Base-by-base conservation (phyloP, 2,888 invertebrate species). In the Philopedon plagiatum region DNA sequence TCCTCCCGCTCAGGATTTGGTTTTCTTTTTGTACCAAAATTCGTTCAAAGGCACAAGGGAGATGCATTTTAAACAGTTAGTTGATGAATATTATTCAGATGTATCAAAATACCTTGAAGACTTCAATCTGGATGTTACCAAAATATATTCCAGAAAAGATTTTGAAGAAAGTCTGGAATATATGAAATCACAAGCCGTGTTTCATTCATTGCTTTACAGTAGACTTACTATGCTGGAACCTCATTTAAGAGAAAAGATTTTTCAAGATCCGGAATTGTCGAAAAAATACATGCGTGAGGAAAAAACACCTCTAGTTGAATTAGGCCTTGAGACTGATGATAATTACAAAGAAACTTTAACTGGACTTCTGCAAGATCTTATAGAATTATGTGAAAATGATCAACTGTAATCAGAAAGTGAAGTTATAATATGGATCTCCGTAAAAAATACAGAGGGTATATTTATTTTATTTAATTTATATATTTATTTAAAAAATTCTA, bases 1-100 rank as follows among this genome's bases (percentile, higher is more conserved):
- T 18, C 91, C 92, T 0, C 90, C 91, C 0, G 88, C 90, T 18
- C 86, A 90, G 21, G 93, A 93, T 78, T 84, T 91, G 1, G 86
- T 89, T 81, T 75, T 74, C 41, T 75, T 81, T 19, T 46, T 82
- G 19, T 79, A 79, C 57, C 65, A 77, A 21, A 76, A 74, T 37
- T 76, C 80, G 1, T 72, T 76, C 37, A 70, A 72, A 15, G 54
- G 70, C 46, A 75, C 72, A 0, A 70, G 81, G 60, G 68, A 74
- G 23, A 71, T 76, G 21, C 74, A 77, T 60, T 58, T 75, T 8
- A 23, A 71, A 5, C 73, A 78, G 39, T 41, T 81, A 7, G 46
- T 78, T 5, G 44, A 74, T 4, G 67, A 78, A 21, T 82, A 81
- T 67, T 79, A 81, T 68, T 4, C 26, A 0, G 75, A 77, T 60